These are phyloP conservation scores for Branchellion lobata DNA, from an alignment of 2,888 invertebrate species.

Conservation along the genomic window DNA sequence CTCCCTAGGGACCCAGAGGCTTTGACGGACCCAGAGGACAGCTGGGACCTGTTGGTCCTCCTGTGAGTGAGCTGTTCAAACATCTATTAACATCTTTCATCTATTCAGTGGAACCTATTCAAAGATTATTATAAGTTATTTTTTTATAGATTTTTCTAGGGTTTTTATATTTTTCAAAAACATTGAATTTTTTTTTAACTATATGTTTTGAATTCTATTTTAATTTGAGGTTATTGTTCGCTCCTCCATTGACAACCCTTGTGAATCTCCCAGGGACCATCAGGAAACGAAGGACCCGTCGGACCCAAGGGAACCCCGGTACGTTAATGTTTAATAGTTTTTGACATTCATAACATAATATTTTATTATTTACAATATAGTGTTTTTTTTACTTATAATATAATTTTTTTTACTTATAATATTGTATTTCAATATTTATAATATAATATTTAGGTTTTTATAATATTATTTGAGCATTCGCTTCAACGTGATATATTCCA, in stretches of 20 bases:
- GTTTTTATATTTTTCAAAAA: conserved; percentile 4
- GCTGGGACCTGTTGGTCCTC: conserved; percentile 75
- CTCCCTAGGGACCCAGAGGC: conserved; percentile 75
- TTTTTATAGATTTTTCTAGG: not conserved
- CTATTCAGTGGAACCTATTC: no score
- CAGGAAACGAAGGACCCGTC: conserved; percentile 75
- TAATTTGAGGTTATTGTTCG: no score
- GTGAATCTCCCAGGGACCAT: conserved; percentile 67
- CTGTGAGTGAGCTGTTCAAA: conserved; percentile 66
- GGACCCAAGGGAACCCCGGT: conserved; percentile 67
- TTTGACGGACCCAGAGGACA: conserved; percentile 78
- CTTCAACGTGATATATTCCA: no score
- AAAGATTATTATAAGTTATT: not conserved
- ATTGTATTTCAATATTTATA: not conserved
- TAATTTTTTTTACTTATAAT: not conserved
- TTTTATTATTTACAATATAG: no score
- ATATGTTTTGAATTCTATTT: not conserved
- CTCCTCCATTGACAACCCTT: no score
- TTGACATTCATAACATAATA: no score
- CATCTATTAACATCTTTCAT: no score
- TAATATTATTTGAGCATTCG: no score
- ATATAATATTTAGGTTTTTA: no score
- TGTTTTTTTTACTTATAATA: no score
- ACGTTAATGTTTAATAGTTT: not conserved
- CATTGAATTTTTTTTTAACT: not conserved